These are phyloP conservation scores for Rhamphomyia laevipes DNA, from an alignment of 2,888 invertebrate genomes.

Conservation along the genomic window DNA sequence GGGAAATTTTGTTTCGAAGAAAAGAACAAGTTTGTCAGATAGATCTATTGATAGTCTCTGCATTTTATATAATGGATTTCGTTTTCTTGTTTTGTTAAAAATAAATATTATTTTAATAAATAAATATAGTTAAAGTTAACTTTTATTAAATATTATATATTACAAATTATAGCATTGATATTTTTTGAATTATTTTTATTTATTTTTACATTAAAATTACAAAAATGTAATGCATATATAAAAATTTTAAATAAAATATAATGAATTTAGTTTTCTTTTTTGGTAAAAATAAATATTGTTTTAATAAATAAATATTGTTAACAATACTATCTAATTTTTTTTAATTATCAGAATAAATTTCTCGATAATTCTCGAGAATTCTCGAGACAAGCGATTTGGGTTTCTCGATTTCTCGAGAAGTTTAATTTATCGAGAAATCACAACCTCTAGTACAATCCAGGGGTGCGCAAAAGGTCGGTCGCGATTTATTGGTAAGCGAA, in stretches of 20 bases:
- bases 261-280: not conserved
- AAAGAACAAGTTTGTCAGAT: not conserved
- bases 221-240: not conserved
- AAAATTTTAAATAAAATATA: not conserved
- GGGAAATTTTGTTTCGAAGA: not conserved
- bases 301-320: not conserved
- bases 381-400: not conserved
- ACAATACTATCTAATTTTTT: not conserved
- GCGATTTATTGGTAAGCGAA: no score
- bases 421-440: not conserved
- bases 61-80: not conserved
- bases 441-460: no score
- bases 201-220: not conserved
- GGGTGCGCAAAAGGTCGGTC: no score
- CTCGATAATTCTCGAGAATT: not conserved
- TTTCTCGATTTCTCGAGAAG: not conserved
- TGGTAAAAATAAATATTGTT: not conserved
- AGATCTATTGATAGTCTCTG: not conserved
- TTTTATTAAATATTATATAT: not conserved
- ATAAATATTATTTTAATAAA: not conserved
- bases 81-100: not conserved
- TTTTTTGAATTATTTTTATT: not conserved
- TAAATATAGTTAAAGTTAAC: not conserved
- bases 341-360: not conserved
- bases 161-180: no score